Conservation (phyloP, 2,113 vertebrate species). For the Epinephelus lanceolatus region DNA sequence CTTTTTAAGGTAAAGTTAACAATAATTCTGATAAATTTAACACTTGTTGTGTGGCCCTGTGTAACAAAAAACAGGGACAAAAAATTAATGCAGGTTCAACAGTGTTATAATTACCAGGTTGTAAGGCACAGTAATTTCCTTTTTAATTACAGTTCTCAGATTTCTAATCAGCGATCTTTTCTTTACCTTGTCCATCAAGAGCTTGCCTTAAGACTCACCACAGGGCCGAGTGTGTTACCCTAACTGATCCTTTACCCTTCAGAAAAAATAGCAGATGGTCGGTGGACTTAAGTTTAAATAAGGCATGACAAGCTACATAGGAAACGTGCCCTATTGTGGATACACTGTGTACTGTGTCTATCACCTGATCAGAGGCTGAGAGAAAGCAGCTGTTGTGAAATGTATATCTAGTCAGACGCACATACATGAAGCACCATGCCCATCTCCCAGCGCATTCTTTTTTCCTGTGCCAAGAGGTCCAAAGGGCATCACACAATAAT, state of each 20-base stretch:
- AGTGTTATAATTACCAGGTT: background rate
- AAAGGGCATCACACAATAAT: constrained; percentile 68
- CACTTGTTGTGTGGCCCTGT: background rate
- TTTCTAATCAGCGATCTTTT: background rate
- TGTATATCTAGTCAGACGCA: constrained; percentile 15
- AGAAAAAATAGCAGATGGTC: constrained; percentile 16
- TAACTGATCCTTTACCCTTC: background rate
- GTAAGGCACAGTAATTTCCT: background rate
- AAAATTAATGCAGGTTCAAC: background rate
- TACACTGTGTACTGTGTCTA: background rate
- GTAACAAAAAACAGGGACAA: background rate
- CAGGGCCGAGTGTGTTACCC: background rate
- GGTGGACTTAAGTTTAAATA: background rate
- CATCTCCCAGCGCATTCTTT: constrained; percentile 10
- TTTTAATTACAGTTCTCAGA: background rate
- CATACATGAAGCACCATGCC: constrained; percentile 1
- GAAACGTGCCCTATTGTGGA: background rate
- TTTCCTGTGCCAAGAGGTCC: constrained; percentile 50
- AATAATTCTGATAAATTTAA: too few species aligned
- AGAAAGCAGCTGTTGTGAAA: constrained; percentile 20
- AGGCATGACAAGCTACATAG: background rate
- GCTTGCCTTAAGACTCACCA: background rate
- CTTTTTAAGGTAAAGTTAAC: too few species aligned
- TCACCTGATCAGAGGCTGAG: constrained; percentile 8
- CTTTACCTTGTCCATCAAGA: background rate